These are phyloP conservation scores for Delphinus delphis DNA, from an alignment of 2,113 vertebrate genomes.

Conservation along the genomic window DNA sequence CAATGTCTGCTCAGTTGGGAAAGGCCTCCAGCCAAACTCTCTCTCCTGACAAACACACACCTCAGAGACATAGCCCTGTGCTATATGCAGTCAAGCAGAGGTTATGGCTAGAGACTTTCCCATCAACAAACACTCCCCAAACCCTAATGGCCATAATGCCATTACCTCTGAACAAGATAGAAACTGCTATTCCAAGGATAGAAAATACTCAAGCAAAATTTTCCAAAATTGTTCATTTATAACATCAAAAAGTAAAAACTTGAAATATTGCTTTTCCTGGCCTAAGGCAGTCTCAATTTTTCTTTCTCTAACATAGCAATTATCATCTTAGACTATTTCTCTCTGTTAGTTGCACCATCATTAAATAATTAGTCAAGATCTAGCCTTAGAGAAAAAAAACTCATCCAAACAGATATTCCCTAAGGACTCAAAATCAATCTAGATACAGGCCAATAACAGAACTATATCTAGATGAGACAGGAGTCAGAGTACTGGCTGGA, in stretches of 20 bases:
- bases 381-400: not conserved
- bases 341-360: not conserved
- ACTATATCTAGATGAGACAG: not conserved
- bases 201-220: not conserved
- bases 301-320: not conserved
- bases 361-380: conserved; percentile 14
- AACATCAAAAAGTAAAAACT: not conserved
- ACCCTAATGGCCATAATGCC: not conserved
- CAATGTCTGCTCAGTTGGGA: not conserved
- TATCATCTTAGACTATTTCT: not conserved
- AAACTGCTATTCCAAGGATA: not conserved
- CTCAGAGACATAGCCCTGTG: not conserved
- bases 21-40: not conserved
- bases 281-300: not conserved
- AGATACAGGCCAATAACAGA: not conserved
- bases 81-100: not conserved
- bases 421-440: not conserved
- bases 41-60: not conserved
- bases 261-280: not conserved
- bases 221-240: not conserved
- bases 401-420: not conserved
- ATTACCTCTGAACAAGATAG: not conserved
- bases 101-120: not conserved
- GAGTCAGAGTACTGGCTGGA: not conserved
- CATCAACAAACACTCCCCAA: not conserved